Percentiles rank a stretch among this genome's conserved stretches.
phyloP scores from a whole-genome alignment of 2,888 invertebrate species.

The Ophion ellenae region DNA sequence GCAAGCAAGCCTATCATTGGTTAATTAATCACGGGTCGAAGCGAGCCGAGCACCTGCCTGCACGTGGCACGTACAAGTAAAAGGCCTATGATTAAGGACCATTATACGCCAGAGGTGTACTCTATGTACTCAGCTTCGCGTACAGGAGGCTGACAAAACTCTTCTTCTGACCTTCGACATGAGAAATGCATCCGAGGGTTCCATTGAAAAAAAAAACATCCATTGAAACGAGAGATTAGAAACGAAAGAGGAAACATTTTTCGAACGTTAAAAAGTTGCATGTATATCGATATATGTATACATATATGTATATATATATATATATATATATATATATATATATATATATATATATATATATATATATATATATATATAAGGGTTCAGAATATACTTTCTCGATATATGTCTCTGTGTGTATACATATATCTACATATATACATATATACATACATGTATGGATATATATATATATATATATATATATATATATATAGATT shows the following conservation, averaged over 20 bases:
- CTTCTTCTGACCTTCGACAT: constrained; percentile 53
- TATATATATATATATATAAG: too few species aligned
- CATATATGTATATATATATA: too few species aligned
- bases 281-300: too few species aligned
- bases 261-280: too few species aligned
- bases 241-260: neutral
- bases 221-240: neutral
- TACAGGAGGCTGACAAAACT: constrained; percentile 39
- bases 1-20: constrained; percentile 73
- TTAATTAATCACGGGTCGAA: constrained; percentile 75
- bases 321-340: too few species aligned
- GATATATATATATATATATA: too few species aligned
- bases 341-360: too few species aligned
- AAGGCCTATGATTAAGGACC: constrained; percentile 74
- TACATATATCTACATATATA: too few species aligned
- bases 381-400: too few species aligned
- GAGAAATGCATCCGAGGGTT: constrained; percentile 15
- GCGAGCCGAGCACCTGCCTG: constrained; percentile 73
- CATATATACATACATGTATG: too few species aligned
- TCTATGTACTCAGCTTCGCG: constrained; percentile 20
- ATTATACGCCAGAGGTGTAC: constrained; percentile 67
- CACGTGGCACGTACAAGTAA: constrained; percentile 67
- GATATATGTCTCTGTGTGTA: too few species aligned
- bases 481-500: too few species aligned
- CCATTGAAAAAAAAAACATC: constrained; percentile 5